Evolutionary conservation across 2,113 vertebrate genomes (phyloP).

Genomic region (Vombatus ursinus): DNA sequence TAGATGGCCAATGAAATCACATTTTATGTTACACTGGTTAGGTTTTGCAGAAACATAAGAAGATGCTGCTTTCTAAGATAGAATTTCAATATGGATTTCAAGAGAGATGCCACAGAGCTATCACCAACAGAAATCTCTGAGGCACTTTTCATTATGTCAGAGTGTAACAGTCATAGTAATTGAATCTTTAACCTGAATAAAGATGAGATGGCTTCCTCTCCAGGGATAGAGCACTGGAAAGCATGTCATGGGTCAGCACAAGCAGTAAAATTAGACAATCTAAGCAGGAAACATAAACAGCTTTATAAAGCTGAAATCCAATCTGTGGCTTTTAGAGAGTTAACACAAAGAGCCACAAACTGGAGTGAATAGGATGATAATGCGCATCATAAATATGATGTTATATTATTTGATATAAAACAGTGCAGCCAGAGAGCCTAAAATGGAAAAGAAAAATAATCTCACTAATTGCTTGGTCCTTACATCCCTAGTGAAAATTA

Average conservation of each 20-base stretch:
- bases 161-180: slow-evolving; percentile 30
- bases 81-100: slow-evolving; percentile 47
- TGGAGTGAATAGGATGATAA: slow-evolving; percentile 10
- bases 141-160: slow-evolving; percentile 5
- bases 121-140: slow-evolving; percentile 42
- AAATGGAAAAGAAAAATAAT: slow-evolving; percentile 14
- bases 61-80: slow-evolving; percentile 32
- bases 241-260: slow-evolving; percentile 27
- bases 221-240: slow-evolving; percentile 49
- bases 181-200: slow-evolving; percentile 36
- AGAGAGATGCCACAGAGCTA: slow-evolving; percentile 36
- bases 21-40: slow-evolving; percentile 23
- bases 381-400: slow-evolving; percentile 25
- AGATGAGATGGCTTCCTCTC: slow-evolving; percentile 49
- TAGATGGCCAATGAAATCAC: neutral
- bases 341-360: slow-evolving; percentile 11
- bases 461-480: slow-evolving; percentile 21
- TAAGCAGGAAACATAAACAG: neutral
- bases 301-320: slow-evolving; percentile 54
- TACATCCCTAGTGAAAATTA: neutral
- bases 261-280: slow-evolving; percentile 32
- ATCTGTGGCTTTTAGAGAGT: neutral
- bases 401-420: slow-evolving; percentile 6
- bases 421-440: slow-evolving; percentile 5
- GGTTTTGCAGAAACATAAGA: slow-evolving; percentile 21